Evolutionary conservation across 2,113 vertebrate genomes (phyloP), one percentile per base, ranked within the genome.

Genomic region (Microcebus ravelobensis): DNA sequence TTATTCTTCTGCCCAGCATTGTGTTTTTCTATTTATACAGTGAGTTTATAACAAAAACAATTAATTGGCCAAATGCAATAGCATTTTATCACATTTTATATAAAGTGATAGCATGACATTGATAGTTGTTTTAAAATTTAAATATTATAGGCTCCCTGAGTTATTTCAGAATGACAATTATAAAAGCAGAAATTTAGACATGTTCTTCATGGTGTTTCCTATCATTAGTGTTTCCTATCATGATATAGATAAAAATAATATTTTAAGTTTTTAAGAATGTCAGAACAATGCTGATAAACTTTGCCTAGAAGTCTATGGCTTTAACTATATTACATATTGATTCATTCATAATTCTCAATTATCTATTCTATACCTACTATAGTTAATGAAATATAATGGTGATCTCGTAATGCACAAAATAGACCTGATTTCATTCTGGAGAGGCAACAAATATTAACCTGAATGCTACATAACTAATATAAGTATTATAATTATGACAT

Each of bases 161-260:
- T 85, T 91, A 93, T 81, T 97, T 91, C 81, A 7, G 4, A 83
- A 39, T 63, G 39, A 42, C 79, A 1, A 20, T 70, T n/a, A 39
- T 84, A 18, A 86, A 85, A 90, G 68, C 71, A 97, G 94, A 95
- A 97, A 97, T 96, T 96, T 91, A 93, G 92, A 68, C 93, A 94
- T 83, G 68, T 25, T 94, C 55, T 63, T 82, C 57, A 82, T 59
- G 80, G 4, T 82, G 13, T 92, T 34, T 96, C 81, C 45, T 92
- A 31, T 70, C 36, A 79, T 96, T 0, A 1, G 50, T 90, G 7
- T 81, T 92, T 90, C 4, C 48, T 74, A 88, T 67, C 31, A 83
- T 86, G 80, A 14, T 8, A 57, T 73, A 73, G 42, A 31, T 5
- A 50, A 63, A 45, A 94, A 90, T 97, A 94, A 96, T 96, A 95